A percentile compares a stretch with the other conserved stretches of the same genome.
Evolutionary conservation across 2,113 vertebrate genomes (phyloP).

Genomic region (Acanthochromis polyacanthus): DNA sequence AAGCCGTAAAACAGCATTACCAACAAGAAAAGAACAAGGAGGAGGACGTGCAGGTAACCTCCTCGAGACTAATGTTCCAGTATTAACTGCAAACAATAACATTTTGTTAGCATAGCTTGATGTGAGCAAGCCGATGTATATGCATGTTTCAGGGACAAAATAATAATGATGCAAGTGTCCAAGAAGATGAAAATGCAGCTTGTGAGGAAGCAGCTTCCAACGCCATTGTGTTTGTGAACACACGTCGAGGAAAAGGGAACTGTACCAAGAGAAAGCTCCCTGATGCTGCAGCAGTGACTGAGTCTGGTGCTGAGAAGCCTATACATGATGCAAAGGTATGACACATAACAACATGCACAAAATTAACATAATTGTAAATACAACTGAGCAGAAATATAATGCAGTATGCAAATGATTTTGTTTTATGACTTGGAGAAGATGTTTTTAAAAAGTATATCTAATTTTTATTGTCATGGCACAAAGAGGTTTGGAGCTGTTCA

Average conservation of each 20-base stretch:
- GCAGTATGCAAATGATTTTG: too few species aligned
- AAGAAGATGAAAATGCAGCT: slow-evolving; percentile 44
- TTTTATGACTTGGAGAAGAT: too few species aligned
- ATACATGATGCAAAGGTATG: slow-evolving; percentile 55
- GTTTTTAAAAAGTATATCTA: too few species aligned
- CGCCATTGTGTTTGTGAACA: slow-evolving; percentile 76
- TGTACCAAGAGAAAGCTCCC: slow-evolving; percentile 66
- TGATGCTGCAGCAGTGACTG: slow-evolving; percentile 14
- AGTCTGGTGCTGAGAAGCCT: slow-evolving; percentile 1
- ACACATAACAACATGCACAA: too few species aligned
- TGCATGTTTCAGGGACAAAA: slow-evolving; percentile 32
- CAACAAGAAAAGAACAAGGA: slow-evolving; percentile 50
- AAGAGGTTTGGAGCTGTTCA: too few species aligned
- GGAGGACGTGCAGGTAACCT: slow-evolving; percentile 47
- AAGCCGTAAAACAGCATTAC: slow-evolving; percentile 86
- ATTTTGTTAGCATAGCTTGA: neutral
- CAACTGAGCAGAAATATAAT: neutral
- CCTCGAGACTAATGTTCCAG: neutral
- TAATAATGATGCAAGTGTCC: neutral
- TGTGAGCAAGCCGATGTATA: neutral
- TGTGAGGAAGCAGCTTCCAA: slow-evolving; percentile 3
- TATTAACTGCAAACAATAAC: too few species aligned
- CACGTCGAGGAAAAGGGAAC: slow-evolving; percentile 73
- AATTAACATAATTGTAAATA: neutral
- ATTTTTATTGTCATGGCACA: too few species aligned